Conservation (phyloP, 1,140 invertebrate species). For the Orchestia grillus region DNA sequence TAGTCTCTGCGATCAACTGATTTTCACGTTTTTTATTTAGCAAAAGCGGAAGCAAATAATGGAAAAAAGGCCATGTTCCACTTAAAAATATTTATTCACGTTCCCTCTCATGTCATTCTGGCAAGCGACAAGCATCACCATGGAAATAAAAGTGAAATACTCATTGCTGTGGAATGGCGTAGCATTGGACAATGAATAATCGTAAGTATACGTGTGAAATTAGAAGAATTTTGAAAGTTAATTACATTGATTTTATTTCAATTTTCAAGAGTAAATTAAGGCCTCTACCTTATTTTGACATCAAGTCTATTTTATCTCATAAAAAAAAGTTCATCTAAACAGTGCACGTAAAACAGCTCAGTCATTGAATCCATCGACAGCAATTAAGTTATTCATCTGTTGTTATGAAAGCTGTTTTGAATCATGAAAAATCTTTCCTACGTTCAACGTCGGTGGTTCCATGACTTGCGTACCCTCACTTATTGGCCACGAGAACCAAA, state of each 20-base stretch:
- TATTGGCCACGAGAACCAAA: too few species aligned
- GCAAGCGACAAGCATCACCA: background rate
- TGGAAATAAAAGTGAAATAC: background rate
- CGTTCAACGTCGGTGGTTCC: too few species aligned
- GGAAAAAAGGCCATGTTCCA: background rate
- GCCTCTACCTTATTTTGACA: background rate
- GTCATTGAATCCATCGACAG: background rate
- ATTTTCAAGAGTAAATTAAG: background rate
- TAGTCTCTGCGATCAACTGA: background rate
- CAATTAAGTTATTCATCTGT: background rate
- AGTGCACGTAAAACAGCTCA: background rate
- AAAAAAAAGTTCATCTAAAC: background rate
- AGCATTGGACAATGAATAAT: background rate
- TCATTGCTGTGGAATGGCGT: background rate
- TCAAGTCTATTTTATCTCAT: background rate
- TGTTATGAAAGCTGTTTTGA: background rate
- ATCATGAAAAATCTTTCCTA: too few species aligned
- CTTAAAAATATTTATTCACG: background rate
- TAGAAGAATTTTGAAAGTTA: background rate
- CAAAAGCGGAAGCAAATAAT: background rate
- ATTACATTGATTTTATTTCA: background rate
- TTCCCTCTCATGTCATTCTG: background rate
- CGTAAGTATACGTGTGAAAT: background rate
- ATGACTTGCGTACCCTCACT: too few species aligned
- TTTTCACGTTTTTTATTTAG: background rate